Percentiles rank a stretch among this genome's conserved stretches.
Conservation (phyloP, 2,797 vertebrate species). For the Rhinella marina region DNA sequence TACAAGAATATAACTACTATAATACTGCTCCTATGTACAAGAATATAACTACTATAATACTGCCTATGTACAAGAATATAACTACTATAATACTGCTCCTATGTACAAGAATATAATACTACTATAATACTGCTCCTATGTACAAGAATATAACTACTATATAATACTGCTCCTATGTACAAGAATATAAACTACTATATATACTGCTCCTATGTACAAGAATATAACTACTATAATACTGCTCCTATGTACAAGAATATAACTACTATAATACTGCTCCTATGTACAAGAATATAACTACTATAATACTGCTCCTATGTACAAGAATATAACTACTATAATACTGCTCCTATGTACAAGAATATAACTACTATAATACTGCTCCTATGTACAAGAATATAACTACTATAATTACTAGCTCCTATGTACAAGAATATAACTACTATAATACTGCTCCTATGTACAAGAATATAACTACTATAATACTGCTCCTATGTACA, state of each 20-base stretch:
- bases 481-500: too few species aligned
- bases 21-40: not conserved
- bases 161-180: not conserved
- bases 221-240: conserved; percentile 10
- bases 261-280: conserved; percentile 5
- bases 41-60: not conserved
- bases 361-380: not conserved
- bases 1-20: conserved; percentile 12
- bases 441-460: too few species aligned
- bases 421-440: too few species aligned
- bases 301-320: too few species aligned
- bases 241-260: conserved; percentile 6
- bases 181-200: conserved; percentile 13
- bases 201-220: not conserved
- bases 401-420: not conserved
- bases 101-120: too few species aligned
- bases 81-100: conserved; percentile 3
- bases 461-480: too few species aligned
- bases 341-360: not conserved
- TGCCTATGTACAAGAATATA: conserved; percentile 10
- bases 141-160: conserved; percentile 1
- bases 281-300: too few species aligned
- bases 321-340: not conserved
- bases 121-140: too few species aligned
- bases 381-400: not conserved